Evolutionary conservation across 2,888 invertebrate species (phyloP), one percentile per base, ranked within the genome.

Genomic region (Sthenelais limicola): DNA sequence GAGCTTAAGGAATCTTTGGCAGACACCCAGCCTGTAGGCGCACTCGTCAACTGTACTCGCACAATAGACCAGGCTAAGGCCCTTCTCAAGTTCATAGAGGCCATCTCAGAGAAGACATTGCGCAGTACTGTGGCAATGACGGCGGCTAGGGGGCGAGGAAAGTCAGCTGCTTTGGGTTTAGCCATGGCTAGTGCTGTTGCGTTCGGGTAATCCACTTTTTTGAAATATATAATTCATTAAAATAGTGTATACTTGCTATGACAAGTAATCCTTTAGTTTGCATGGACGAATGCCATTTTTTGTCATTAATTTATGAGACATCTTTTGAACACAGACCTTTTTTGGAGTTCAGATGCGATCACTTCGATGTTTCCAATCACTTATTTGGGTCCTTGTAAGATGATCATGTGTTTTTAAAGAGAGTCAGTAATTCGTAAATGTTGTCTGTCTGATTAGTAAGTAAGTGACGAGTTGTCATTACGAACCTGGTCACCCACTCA

Each of bases 61-160:
- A 99, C 98, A 0, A 90, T 94, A 72, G 98, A 98, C 85, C 98
- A 98, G 91, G 97, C 93, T 0, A 94, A 95, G 81, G 95, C 95
- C 0, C 90, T 99, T 0, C 90, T 97, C 0, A 95, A 95, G 81
- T 96, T 99, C 83, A 93, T 98, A 76, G 97, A 98, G 85, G 94
- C 95, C 0, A 92, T 99, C 62, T 96, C 97, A 5, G 98, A 99
- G 81, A 98, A 97, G 89, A 91, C 92, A 4, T 87, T 92, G 76
- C 92, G 94, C 77, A 94, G 95, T 0, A 98, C 98, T 0, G 96
- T 98, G 71, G 95, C 96, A 0, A 89, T 99, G 74, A 99, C 98
- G 0, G 98, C 99, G 24, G 94, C 97, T 4, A 91, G 99, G 89
- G 98, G 99, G 47, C 91, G 99, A 72, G 99, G 99, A 78, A 99